A percentile compares a stretch with the other conserved stretches of the same genome.
Conservation (phyloP, 2,888 invertebrate species). For the Corbicula japonica region DNA sequence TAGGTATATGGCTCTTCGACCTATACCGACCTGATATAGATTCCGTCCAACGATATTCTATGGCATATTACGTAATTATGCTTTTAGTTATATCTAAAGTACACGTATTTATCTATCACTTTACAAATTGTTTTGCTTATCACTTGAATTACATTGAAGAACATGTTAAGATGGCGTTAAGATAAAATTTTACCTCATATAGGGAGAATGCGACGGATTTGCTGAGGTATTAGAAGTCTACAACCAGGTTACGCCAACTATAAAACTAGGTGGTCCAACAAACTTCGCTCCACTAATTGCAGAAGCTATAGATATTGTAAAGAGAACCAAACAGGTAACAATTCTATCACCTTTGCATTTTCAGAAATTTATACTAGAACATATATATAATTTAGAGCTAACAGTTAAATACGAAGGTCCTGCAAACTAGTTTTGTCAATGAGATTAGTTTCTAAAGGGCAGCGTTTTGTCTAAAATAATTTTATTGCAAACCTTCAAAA, state of each 20-base stretch:
- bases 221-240: constrained; percentile 86
- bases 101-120: not conserved
- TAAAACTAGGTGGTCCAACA: constrained; percentile 87
- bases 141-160: not conserved
- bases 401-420: not conserved
- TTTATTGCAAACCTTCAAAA: not conserved
- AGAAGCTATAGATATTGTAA: constrained; percentile 87
- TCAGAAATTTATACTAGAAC: no score
- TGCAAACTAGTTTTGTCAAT: not conserved
- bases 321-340: constrained; percentile 81
- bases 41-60: no score
- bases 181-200: constrained; percentile 4
- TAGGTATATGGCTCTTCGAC: no score
- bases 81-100: not conserved
- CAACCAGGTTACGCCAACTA: constrained; percentile 86
- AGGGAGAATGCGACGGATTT: constrained; percentile 83
- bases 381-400: not conserved
- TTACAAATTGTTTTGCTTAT: not conserved
- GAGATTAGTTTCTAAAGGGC: not conserved
- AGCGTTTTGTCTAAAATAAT: not conserved
- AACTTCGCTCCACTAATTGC: constrained; percentile 88
- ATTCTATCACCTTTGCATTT: no score
- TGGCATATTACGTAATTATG: not conserved
- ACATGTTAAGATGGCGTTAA: not conserved
- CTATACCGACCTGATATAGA: no score